These are phyloP conservation scores for Acanthaster planci DNA, from an alignment of 35 echinoderm and acorn worm genomes.

Conservation along the genomic window DNA sequence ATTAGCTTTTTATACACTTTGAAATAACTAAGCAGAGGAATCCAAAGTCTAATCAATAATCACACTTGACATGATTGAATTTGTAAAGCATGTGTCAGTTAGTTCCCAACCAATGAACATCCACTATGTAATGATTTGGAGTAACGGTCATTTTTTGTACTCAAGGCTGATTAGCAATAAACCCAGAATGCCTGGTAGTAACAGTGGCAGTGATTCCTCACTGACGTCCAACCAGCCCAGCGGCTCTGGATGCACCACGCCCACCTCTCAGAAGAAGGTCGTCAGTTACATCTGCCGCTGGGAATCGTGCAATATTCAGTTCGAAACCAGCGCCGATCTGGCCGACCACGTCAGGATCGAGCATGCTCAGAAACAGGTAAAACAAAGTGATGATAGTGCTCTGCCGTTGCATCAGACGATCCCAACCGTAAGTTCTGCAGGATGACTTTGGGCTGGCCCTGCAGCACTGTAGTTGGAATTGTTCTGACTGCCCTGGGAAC, in stretches of 20 bases:
- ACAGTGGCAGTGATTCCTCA: constrained; percentile 57
- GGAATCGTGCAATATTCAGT: constrained; percentile 75
- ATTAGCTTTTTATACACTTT: too few relatives aligned
- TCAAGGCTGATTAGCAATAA: background rate
- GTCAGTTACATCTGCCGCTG: constrained; percentile 83
- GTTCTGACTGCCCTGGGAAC: background rate
- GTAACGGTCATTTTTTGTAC: too few relatives aligned
- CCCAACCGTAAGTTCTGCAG: too few relatives aligned
- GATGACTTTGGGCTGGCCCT: too few relatives aligned
- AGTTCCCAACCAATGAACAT: too few relatives aligned
- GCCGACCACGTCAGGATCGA: constrained; percentile 80
- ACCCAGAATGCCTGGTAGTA: constrained; percentile 37
- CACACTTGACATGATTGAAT: too few relatives aligned
- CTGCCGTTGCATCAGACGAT: too few relatives aligned
- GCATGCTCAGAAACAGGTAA: constrained; percentile 84
- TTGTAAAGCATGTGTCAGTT: too few relatives aligned
- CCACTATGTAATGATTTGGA: too few relatives aligned
- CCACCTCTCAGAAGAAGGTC: constrained; percentile 64
- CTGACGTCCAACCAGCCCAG: constrained; percentile 69
- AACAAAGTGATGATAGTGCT: too few relatives aligned
- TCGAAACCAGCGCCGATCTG: constrained; percentile 82
- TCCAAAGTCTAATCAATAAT: too few relatives aligned
- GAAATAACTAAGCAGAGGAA: too few relatives aligned
- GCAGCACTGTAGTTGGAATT: background rate
- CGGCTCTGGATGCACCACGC: constrained; percentile 66